Conservation (phyloP, 2,888 invertebrate genomes). For the Caenorhabditis virilis region DNA sequence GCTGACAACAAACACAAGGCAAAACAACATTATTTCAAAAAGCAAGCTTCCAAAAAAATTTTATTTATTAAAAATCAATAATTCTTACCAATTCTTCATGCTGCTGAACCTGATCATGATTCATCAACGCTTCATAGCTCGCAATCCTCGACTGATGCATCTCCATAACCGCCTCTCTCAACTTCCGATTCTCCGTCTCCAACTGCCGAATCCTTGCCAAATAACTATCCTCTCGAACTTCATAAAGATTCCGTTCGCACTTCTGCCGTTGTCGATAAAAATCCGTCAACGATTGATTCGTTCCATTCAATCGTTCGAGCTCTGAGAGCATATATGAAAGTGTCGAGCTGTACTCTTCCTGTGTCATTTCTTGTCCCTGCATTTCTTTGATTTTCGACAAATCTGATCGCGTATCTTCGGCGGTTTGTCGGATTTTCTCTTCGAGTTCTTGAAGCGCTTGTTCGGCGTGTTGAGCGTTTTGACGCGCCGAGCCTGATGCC, state of each 20-base stretch:
- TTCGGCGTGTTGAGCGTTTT: slow-evolving; percentile 15
- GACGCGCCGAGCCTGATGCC: too few relatives aligned
- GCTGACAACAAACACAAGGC: too few relatives aligned
- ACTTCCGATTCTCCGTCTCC: slow-evolving; percentile 32
- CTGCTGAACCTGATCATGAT: slow-evolving; percentile 14
- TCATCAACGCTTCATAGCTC: not conserved
- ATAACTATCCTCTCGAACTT: slow-evolving; percentile 16
- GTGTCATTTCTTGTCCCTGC: slow-evolving; percentile 24
- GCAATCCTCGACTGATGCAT: slow-evolving; percentile 15
- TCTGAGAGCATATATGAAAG: slow-evolving; percentile 18
- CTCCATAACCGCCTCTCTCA: slow-evolving; percentile 18
- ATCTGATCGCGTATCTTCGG: slow-evolving; percentile 21
- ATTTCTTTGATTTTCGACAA: slow-evolving; percentile 18
- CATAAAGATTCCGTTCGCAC: slow-evolving; percentile 21
- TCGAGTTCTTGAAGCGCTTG: slow-evolving; percentile 24
- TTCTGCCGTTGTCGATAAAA: slow-evolving; percentile 29
- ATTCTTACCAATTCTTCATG: slow-evolving; percentile 15
- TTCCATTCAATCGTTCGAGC: slow-evolving; percentile 20
- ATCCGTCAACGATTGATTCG: slow-evolving; percentile 18
- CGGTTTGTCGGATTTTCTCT: slow-evolving; percentile 20
- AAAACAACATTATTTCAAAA: too few relatives aligned
- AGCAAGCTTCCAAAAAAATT: too few relatives aligned
- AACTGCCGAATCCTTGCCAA: slow-evolving; percentile 31
- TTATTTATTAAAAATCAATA: not conserved
- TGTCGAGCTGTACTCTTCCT: slow-evolving; percentile 25